Evolutionary conservation across 2,888 invertebrate genomes (phyloP), one percentile per base, ranked within the genome.

Genomic region (Tanypteryx hageni): DNA sequence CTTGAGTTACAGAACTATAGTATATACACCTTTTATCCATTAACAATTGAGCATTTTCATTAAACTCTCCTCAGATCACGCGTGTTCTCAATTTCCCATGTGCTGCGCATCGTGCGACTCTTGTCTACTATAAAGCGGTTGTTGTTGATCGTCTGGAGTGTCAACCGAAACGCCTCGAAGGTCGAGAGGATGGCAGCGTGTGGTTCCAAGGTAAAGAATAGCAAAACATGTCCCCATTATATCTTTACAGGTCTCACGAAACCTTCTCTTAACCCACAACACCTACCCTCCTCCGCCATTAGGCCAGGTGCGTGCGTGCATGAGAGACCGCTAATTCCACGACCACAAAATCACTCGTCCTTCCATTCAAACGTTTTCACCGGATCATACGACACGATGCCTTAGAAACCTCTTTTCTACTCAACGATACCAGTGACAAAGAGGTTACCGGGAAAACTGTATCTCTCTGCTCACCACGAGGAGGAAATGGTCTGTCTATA

Each of bases 151-250:
- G 68, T 68, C 9, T 22, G 11, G 76, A 76, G 76, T 76, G 76
- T 27, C 22, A 76, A 68, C 22, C 68, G 68, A 22, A 68, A 27
- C 76, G 76, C 76, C 76, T 76, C 76, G 22, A 76, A 44, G 44
- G 44, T 44, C 44, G 76, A 27, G 76, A 10, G 27, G 76, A 76
- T 76, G 44, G 44, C 44, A 44, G 44, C 76, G 76, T 76, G 76
- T 76, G 76, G 76, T 76, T 76, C 22, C 22, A 27, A 76, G 76
- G 22, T 27, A 27, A 76, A 76, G 76, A 76, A 76, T 76, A 27
- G 76, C 76, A 76, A 76, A 76, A 76, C 76, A 76, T 76, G 76
- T 76, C 27, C 76, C 76, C 76, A 76, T 76, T 76, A 76, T 76
- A 22, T 27, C 76, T 76, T 27, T 76, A 27, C 76, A 27, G 68